Evolutionary conservation across 2,888 invertebrate genomes (phyloP), one percentile per base, ranked within the genome.

Genomic region (Cactoblastis cactorum): DNA sequence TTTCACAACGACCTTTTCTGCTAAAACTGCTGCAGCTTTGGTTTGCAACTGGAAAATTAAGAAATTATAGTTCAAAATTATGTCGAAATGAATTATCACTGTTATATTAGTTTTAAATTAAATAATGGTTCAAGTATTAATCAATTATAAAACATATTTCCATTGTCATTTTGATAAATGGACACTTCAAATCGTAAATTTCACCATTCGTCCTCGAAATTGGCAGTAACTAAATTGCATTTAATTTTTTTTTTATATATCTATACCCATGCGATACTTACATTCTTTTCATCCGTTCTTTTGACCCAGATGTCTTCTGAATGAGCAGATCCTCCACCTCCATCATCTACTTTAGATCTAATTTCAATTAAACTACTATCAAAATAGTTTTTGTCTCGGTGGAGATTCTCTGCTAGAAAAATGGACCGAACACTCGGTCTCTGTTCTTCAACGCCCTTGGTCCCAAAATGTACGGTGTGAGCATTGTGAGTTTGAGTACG

Each of bases 291-390:
- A 49, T 92, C 91, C 12, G 83, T 77, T 66, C 94, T 84, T 65
- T 92, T 92, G 24, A 95, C 90, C 95, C 94, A 95, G 62, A 95
- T 91, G 62, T 94, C 94, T 68, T 94, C 94, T 0, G 77, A 76
- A 63, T 92, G 92, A 39, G 93, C 55, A 0, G 92, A 91, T 49
- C 33, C 28, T 5, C 37, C 17, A 37, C 91, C 84, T 61, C 91
- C 93, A 56, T 92, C 93, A 56, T 92, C 92, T n/a, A 93, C 93
- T 51, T 91, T 92, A 61, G 93, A 94, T 73, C 95, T 94, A 81
- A 96, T 95, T 81, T 95, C 95, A 64, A 96, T 93, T 60, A 96
- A 87, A 57, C 95, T 95, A 62, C 94, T 93, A 81, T 96, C 96
- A 73, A 96, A 96, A 88, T 95, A 96, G 58, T 93, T 91, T 70